Conservation (phyloP, 2,113 vertebrate species). For the Aramus guarauna region DNA sequence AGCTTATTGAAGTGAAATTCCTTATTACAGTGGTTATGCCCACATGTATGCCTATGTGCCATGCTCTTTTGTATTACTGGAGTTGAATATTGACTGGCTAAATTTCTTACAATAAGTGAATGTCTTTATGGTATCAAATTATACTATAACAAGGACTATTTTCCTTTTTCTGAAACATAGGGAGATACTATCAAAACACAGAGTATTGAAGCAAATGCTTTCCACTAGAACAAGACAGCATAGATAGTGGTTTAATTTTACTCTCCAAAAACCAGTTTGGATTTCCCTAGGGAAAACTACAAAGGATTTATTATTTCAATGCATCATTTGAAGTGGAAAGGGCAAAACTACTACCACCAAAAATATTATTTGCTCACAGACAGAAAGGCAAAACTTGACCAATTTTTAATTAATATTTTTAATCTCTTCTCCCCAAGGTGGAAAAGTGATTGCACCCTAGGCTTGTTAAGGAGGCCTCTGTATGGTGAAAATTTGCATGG, state of each 20-base stretch:
- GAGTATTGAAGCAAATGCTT: background rate
- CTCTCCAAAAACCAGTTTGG: background rate
- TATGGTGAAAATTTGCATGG: background rate
- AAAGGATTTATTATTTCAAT: background rate
- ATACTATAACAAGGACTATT: background rate
- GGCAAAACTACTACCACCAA: background rate
- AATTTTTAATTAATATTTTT: background rate
- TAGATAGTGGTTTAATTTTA: background rate
- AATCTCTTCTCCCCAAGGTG: background rate
- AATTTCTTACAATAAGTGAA: background rate
- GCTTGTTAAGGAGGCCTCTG: background rate
- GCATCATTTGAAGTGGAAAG: background rate
- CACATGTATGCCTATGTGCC: too few relatives aligned
- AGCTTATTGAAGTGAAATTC: background rate
- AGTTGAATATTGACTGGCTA: background rate
- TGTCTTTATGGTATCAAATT: background rate
- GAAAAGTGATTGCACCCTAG: background rate
- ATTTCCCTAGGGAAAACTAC: background rate
- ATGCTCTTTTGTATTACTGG: background rate
- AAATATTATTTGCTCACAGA: background rate
- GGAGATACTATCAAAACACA: background rate
- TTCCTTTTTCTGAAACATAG: background rate
- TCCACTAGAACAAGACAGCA: background rate
- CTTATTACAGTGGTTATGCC: background rate
- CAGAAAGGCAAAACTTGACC: background rate